phyloP scores from a whole-genome alignment of 2,113 vertebrate genomes.

The Myodes glareolus region DNA sequence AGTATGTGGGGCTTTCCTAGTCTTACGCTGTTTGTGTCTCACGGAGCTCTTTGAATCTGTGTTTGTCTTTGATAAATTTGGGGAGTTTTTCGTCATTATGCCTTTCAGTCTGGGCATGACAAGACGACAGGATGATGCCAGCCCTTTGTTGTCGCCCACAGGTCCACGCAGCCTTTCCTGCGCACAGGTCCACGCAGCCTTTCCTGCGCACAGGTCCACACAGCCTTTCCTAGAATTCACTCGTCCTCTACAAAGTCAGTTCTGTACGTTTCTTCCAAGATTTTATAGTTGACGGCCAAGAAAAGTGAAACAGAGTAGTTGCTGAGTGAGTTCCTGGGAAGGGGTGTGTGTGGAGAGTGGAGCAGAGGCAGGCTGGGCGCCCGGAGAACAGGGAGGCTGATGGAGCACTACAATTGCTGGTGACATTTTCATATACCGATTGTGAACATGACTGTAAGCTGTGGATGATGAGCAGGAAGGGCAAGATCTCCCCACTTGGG shows the following conservation, averaged over 20 bases:
- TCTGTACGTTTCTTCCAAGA: neutral
- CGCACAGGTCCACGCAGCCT: neutral
- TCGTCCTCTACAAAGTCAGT: neutral
- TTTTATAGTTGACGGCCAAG: neutral
- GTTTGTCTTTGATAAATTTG: neutral
- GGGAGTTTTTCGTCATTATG: neutral
- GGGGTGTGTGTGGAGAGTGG: neutral
- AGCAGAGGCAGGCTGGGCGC: neutral
- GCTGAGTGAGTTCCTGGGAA: neutral
- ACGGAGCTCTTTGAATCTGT: neutral
- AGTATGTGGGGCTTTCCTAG: neutral
- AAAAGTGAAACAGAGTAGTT: too few species aligned
- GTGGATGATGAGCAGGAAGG: too few species aligned
- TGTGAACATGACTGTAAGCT: neutral
- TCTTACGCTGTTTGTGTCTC: neutral
- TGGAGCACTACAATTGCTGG: neutral
- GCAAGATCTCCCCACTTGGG: neutral
- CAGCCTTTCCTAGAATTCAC: neutral
- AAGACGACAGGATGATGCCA: neutral
- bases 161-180: neutral
- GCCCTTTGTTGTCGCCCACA: neutral
- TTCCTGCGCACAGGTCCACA: too few species aligned
- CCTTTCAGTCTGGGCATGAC: neutral
- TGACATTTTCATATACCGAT: neutral
- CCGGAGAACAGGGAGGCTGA: neutral